Percentiles rank a stretch among this genome's conserved stretches.
These are phyloP conservation scores for Habroteleia sp. DNA, from an alignment of 2,888 invertebrate genomes.

Conservation along the genomic window DNA sequence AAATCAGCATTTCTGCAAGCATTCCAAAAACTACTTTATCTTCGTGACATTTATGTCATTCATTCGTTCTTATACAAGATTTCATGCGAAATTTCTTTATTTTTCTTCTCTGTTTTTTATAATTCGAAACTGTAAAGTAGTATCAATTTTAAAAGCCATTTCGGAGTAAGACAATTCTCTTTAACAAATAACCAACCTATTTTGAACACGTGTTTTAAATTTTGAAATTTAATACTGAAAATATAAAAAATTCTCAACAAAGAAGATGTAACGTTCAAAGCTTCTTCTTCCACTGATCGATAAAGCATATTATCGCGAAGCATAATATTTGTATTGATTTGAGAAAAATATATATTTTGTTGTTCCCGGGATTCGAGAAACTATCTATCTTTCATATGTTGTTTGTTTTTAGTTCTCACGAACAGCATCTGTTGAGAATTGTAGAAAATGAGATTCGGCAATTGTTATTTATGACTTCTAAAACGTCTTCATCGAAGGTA, in stretches of 20 bases:
- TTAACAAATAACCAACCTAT: too few relatives aligned
- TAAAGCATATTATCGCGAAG: neutral
- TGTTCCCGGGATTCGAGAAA: neutral
- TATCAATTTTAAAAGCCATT: too few relatives aligned
- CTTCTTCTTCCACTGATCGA: neutral
- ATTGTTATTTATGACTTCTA: slow-evolving; percentile 14
- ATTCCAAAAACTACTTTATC: too few relatives aligned
- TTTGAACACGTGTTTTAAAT: neutral
- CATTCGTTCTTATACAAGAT: too few relatives aligned
- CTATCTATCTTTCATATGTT: slow-evolving; percentile 9
- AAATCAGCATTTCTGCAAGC: too few relatives aligned
- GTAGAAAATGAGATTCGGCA: slow-evolving; percentile 3
- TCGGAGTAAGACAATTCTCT: too few relatives aligned
- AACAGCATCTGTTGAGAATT: slow-evolving; percentile 13
- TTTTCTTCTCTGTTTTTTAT: too few relatives aligned
- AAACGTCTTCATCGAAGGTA: slow-evolving; percentile 26
- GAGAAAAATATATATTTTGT: neutral
- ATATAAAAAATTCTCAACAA: neutral
- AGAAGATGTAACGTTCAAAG: neutral
- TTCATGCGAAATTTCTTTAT: too few relatives aligned
- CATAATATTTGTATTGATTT: slow-evolving; percentile 19
- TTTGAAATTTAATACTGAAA: neutral
- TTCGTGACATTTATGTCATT: too few relatives aligned
- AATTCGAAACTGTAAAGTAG: too few relatives aligned
- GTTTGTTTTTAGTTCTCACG: slow-evolving; percentile 10